Conservation (phyloP, 2,888 invertebrate genomes). For the Plebejus anna region DNA sequence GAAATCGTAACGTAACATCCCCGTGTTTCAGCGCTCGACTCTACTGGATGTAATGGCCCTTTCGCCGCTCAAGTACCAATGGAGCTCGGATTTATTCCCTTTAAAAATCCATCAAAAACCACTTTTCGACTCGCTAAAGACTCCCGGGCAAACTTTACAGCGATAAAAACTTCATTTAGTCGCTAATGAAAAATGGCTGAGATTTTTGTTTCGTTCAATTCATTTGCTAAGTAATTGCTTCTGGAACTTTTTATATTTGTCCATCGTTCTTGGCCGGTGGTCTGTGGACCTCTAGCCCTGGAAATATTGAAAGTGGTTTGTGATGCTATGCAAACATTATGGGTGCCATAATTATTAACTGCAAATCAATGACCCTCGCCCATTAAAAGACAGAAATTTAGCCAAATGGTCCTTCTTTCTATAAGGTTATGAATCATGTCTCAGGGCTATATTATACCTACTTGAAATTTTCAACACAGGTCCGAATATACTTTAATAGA, state of each 20-base stretch:
- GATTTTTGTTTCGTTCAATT: neutral
- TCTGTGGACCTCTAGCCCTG: neutral
- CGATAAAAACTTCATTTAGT: constrained; percentile 31
- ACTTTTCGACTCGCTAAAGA: constrained; percentile 32
- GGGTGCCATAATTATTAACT: too few relatives aligned
- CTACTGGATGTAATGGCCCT: constrained; percentile 28
- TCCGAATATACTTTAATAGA: neutral
- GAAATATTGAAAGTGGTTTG: neutral
- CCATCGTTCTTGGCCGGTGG: neutral
- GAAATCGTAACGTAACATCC: constrained; percentile 31
- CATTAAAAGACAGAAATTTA: too few relatives aligned
- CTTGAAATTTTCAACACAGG: neutral
- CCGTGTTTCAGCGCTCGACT: constrained; percentile 30
- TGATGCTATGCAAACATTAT: neutral
- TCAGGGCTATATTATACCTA: neutral
- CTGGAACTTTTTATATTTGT: neutral
- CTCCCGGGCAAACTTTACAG: constrained; percentile 30
- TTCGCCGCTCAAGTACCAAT: constrained; percentile 29
- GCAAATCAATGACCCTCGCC: too few relatives aligned
- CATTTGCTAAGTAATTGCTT: neutral
- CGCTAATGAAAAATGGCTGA: neutral
- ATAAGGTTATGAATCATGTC: neutral
- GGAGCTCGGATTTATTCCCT: constrained; percentile 35
- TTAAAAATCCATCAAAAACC: constrained; percentile 38
- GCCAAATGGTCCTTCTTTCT: neutral